A percentile compares a stretch with the other conserved stretches of the same genome.
Evolutionary conservation across 2,113 vertebrate genomes (phyloP).

Genomic region (Urocynchramus pylzowi): DNA sequence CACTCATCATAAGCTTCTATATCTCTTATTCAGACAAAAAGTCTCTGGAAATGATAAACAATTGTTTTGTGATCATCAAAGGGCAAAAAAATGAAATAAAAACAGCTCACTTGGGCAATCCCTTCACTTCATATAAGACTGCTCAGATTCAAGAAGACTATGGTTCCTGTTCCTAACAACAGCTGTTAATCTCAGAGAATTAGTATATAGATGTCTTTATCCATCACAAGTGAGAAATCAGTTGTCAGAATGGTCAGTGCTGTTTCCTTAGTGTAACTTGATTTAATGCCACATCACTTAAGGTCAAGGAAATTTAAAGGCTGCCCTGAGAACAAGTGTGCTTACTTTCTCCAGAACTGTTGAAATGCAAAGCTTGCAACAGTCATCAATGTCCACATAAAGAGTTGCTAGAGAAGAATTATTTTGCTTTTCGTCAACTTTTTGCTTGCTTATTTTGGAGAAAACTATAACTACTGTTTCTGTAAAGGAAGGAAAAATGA

Average conservation of each 20-base stretch:
- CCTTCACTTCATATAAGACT: neutral
- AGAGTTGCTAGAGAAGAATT: neutral
- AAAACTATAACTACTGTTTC: neutral
- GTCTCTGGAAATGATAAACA: neutral
- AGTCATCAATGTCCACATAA: neutral
- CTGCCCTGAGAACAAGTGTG: neutral
- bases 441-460: neutral
- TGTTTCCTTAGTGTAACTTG: neutral
- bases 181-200: neutral
- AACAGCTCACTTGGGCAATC: neutral
- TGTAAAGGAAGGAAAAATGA: neutral
- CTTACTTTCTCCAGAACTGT: neutral
- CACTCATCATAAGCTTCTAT: neutral
- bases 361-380: neutral
- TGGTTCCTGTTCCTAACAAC: neutral
- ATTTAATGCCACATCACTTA: neutral
- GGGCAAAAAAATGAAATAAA: neutral
- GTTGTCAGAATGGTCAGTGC: neutral
- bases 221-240: neutral
- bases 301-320: neutral
- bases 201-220: neutral
- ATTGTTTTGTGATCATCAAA: neutral
- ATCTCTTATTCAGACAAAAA: neutral
- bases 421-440: neutral
- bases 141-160: neutral